Conservation (phyloP, 1,140 invertebrate genomes). For the Hyles euphorbiae region DNA sequence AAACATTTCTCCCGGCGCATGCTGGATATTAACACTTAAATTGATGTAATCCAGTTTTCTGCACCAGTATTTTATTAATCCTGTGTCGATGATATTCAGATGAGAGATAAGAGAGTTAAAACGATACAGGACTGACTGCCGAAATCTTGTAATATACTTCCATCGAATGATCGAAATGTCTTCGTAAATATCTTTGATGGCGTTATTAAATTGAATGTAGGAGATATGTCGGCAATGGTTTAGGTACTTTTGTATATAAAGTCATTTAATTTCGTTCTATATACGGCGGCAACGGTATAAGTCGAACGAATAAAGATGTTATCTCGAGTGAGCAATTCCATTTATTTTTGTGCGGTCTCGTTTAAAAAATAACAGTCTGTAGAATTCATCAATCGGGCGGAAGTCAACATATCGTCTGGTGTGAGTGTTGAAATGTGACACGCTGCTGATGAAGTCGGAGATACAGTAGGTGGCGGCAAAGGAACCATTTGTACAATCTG, state of each 20-base stretch:
- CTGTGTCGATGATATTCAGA: slow-evolving; percentile 14
- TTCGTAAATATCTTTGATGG: slow-evolving; percentile 17
- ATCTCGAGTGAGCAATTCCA: slow-evolving; percentile 14
- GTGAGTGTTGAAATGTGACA: slow-evolving; percentile 32
- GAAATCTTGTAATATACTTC: not conserved
- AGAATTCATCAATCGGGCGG: slow-evolving; percentile 27
- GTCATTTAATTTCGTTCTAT: slow-evolving; percentile 14
- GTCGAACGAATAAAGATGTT: slow-evolving; percentile 13
- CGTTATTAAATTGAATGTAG: slow-evolving; percentile 11
- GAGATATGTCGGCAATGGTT: not conserved
- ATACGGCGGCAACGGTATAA: slow-evolving; percentile 15
- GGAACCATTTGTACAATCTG: slow-evolving; percentile 47
- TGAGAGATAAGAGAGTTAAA: slow-evolving; percentile 14
- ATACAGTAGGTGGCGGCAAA: slow-evolving; percentile 51
- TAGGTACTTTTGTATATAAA: not conserved
- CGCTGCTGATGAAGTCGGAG: slow-evolving; percentile 24
- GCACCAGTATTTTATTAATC: slow-evolving; percentile 17
- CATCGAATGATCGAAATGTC: slow-evolving; percentile 9
- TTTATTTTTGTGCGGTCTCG: slow-evolving; percentile 20
- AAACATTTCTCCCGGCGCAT: too few species aligned
- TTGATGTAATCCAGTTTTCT: slow-evolving; percentile 19
- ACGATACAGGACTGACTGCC: slow-evolving; percentile 1
- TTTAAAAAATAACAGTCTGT: slow-evolving; percentile 16
- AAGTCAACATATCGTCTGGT: slow-evolving; percentile 16
- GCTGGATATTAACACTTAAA: slow-evolving; percentile 10